Evolutionary conservation across 2,113 vertebrate genomes (phyloP).

Genomic region (Syngnathus floridae): DNA sequence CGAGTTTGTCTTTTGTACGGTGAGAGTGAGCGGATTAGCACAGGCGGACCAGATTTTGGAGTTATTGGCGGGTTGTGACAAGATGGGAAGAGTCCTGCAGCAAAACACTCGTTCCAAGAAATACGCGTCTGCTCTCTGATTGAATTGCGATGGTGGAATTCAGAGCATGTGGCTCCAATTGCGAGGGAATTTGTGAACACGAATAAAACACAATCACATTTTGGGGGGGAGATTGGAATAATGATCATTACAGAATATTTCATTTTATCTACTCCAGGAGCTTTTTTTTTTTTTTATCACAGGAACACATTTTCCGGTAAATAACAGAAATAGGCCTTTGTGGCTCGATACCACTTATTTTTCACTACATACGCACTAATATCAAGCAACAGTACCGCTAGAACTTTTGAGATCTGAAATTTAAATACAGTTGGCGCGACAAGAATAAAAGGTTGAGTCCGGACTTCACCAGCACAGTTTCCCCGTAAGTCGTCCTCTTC

Average conservation of each 20-base stretch:
- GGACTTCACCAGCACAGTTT: slow-evolving; percentile 14
- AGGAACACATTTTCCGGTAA: too few species aligned
- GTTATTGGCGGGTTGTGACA: slow-evolving; percentile 7
- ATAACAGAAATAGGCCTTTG: too few species aligned
- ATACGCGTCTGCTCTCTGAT: not conserved
- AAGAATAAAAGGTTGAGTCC: not conserved
- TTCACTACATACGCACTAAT: not conserved
- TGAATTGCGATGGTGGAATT: not conserved
- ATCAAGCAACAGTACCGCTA: too few species aligned
- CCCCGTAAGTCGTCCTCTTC: slow-evolving; percentile 42
- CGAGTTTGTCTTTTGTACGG: slow-evolving; percentile 8
- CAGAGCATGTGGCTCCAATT: not conserved
- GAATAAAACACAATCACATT: too few species aligned
- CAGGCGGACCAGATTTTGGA: slow-evolving; percentile 19
- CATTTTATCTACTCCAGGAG: too few species aligned
- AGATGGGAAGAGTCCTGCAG: not conserved
- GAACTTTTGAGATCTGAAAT: too few species aligned
- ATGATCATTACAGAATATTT: too few species aligned
- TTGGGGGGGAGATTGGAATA: too few species aligned
- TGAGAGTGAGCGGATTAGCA: slow-evolving; percentile 3
- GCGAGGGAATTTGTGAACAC: too few species aligned
- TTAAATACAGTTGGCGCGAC: too few species aligned
- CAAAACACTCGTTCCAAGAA: slow-evolving; percentile 16
- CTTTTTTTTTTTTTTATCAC: too few species aligned
- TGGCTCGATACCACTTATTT: too few species aligned